Evolutionary conservation across 2,888 invertebrate genomes (phyloP), one percentile per base, ranked within the genome.

Genomic region (Drepana falcataria): DNA sequence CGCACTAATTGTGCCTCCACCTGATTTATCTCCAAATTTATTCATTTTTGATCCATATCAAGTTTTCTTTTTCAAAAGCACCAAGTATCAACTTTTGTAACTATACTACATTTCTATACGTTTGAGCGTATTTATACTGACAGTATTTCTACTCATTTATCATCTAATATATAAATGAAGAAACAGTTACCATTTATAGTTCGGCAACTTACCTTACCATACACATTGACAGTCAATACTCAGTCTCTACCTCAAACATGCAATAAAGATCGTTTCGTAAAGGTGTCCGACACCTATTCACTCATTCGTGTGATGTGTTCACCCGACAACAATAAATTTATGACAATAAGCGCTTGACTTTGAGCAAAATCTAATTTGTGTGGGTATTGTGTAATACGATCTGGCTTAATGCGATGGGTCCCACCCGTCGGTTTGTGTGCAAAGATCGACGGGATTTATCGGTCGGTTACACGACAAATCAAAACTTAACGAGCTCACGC

Each of bases 341-440:
- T 79, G 79, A 88, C 88, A 87, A 87, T 85, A 77, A 86, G 81
- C 81, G 87, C 83, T 88, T 89, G 89, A 91, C 91, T 91, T 87
- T 85, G 81, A 85, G 82, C 84, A 83, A 87, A 90, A 91, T 91
- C 89, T 90, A 90, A 91, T 90, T 90, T 90, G 87, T 86, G 82
- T 75, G 82, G 86, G 89, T 87, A 89, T 90, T 90, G 89, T 91
- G 88, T 87, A 87, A 89, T 81, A 81, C 73, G 87, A 87, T 83
- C 82, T 69, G 75, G 72, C 71, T 51, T 51, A 51, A 51, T 40
- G 49, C 49, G 49, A 51, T 66, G 77, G 73, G 71, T 65, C 68
- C 69, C 74, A 75, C 77, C 75, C 77, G 77, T 81, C 67, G 71
- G 69, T 70, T 74, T 80, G 78, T 77, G 77, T 72, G 75, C 71